These are phyloP conservation scores for Tragelaphus imberbis DNA, from an alignment of 2,113 vertebrate species.

Conservation along the genomic window DNA sequence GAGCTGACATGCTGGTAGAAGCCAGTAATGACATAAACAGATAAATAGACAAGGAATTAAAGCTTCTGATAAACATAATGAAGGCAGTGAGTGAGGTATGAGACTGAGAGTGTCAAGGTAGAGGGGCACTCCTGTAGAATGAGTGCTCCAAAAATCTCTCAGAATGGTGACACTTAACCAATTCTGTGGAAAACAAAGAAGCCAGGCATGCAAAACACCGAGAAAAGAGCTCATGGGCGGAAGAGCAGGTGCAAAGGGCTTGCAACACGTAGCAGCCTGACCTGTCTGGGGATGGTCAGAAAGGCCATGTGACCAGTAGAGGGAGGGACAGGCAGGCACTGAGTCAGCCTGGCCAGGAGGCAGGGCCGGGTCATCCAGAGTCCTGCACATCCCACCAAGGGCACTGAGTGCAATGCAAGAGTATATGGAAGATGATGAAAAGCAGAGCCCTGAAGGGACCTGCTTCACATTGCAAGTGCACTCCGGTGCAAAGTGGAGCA, in stretches of 20 bases:
- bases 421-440: background rate
- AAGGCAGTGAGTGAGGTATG: background rate
- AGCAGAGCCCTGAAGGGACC: background rate
- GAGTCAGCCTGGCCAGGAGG: background rate
- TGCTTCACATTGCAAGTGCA: background rate
- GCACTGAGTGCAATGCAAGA: background rate
- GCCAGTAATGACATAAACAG: background rate
- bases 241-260: background rate
- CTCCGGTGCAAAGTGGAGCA: too few relatives aligned
- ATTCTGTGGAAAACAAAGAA: background rate
- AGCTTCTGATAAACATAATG: background rate
- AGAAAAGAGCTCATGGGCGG: background rate
- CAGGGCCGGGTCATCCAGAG: background rate
- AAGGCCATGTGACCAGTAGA: background rate
- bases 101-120: background rate
- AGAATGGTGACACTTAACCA: background rate
- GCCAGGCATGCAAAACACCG: background rate
- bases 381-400: background rate
- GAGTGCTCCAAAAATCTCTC: background rate
- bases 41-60: background rate
- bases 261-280: background rate
- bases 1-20: background rate
- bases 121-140: background rate
- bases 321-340: background rate
- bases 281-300: background rate